These are phyloP conservation scores for Ophion costatus DNA, from an alignment of 2,888 invertebrate genomes.

Conservation along the genomic window DNA sequence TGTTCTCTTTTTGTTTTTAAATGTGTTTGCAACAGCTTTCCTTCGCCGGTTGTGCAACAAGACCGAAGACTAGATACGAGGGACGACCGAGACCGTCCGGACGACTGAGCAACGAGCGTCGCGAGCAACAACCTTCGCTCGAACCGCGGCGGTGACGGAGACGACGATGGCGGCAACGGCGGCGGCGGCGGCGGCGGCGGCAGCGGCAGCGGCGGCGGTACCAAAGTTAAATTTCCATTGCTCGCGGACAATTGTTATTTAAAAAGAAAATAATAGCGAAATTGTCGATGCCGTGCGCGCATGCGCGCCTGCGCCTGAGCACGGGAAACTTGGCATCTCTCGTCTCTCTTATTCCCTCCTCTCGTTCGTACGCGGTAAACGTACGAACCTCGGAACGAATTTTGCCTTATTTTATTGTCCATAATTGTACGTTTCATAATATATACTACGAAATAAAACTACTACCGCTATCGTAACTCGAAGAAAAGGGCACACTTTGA, in stretches of 20 bases:
- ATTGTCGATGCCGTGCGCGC: too few species aligned
- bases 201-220: not conserved
- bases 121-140: constrained; percentile 20
- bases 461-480: constrained; percentile 74
- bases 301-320: too few species aligned
- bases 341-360: constrained; percentile 50
- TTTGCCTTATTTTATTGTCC: constrained; percentile 75
- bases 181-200: too few species aligned
- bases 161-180: too few species aligned
- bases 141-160: too few species aligned
- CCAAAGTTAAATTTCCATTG: constrained; percentile 54
- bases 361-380: constrained; percentile 28
- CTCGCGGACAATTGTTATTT: constrained; percentile 21
- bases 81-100: constrained; percentile 37
- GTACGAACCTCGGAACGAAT: not conserved
- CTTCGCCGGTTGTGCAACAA: constrained; percentile 93
- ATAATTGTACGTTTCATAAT: constrained; percentile 30
- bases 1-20: constrained; percentile 69
- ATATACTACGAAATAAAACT: constrained; percentile 57
- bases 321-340: constrained; percentile 35
- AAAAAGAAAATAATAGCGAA: constrained; percentile 25
- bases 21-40: constrained; percentile 85
- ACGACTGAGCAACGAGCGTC: constrained; percentile 46
- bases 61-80: constrained; percentile 70
- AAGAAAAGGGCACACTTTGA: constrained; percentile 77